These are phyloP conservation scores for Rhodophaea formosa DNA, from an alignment of 2,888 invertebrate genomes.

Conservation along the genomic window DNA sequence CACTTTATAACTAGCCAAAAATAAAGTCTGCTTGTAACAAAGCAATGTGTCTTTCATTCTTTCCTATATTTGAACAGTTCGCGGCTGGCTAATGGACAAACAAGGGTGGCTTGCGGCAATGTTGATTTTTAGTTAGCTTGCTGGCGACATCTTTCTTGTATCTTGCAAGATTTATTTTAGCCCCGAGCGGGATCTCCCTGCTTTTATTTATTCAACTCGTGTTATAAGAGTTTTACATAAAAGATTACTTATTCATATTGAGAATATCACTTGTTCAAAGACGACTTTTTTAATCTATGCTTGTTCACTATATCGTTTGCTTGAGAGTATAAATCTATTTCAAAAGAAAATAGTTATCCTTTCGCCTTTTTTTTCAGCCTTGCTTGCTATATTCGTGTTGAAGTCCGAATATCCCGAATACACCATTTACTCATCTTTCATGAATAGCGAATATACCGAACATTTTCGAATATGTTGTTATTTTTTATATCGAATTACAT, in stretches of 20 bases:
- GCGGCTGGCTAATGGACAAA: constrained; percentile 77
- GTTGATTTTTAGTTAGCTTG: constrained; percentile 76
- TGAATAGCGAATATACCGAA: too few relatives aligned
- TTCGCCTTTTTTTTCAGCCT: too few relatives aligned
- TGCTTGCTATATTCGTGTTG: too few relatives aligned
- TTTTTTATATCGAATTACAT: too few relatives aligned
- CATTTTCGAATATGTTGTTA: too few relatives aligned
- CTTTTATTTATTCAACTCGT: constrained; percentile 30
- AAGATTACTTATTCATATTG: constrained; percentile 10
- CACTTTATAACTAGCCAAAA: constrained; percentile 34
- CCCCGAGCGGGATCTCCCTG: constrained; percentile 39
- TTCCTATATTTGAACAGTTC: constrained; percentile 65
- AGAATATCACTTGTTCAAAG: too few relatives aligned
- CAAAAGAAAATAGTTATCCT: too few relatives aligned
- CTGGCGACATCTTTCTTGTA: constrained; percentile 51
- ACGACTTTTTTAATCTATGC: too few relatives aligned
- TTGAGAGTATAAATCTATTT: too few relatives aligned
- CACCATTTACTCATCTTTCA: too few relatives aligned
- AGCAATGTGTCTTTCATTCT: constrained; percentile 49
- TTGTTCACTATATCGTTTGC: too few relatives aligned
- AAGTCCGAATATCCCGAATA: too few relatives aligned
- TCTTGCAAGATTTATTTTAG: constrained; percentile 72
- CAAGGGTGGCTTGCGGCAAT: constrained; percentile 63
- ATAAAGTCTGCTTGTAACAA: constrained; percentile 37
- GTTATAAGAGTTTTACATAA: constrained; percentile 17